Base-by-base conservation (phyloP, 1,140 invertebrate species). In the Daktulosphaira vitifoliae region DNA sequence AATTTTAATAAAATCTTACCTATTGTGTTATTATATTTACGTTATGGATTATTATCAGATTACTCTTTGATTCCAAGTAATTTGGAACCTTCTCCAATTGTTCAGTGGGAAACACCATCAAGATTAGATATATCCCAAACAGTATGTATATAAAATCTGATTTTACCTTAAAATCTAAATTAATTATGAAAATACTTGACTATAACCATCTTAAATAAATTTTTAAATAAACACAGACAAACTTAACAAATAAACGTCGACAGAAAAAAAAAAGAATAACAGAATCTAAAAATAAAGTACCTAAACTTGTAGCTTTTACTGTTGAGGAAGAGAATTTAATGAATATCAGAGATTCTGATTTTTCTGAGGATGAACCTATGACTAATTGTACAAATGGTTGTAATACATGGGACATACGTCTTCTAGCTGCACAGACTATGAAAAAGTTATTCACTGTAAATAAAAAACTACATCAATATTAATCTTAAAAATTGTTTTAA, bases 211-310 rank as follows among this genome's bases (percentile, higher is more conserved):
- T n/a, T n/a, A n/a, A n/a, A n/a, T n/a, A n/a, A n/a, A n/a, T n/a
- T n/a, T n/a, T n/a, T n/a, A n/a, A n/a, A n/a, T n/a, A n/a, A n/a
- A n/a, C 11, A 11, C 44, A 62, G 56, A 33, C 29, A 25, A 62
- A 62, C 29, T 46, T 62, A 39, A 62, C 56, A 5, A 48, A 62
- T 48, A 62, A 62, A 48, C 56, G n/a, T 3, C 56, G 56, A 29
- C 56, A 46, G 29, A 62, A 62, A 22, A 62, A 62, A 62, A 62
- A 62, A 6, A 62, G 9, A 33, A 62, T 62, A 46, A 62, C 5
- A 29, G 56, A 62, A 62, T 62, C 56, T 7, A 62, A 62, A 48
- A 62, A 62, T 48, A 62, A 62, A 29, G 42, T 62, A 33, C 42
- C 56, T 20, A 62, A 48, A 48, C 46, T 62, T 15, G 23, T 48